Evolutionary conservation across 2,888 invertebrate species (phyloP), one percentile per base, ranked within the genome.

Genomic region (Panzeria rudis): DNA sequence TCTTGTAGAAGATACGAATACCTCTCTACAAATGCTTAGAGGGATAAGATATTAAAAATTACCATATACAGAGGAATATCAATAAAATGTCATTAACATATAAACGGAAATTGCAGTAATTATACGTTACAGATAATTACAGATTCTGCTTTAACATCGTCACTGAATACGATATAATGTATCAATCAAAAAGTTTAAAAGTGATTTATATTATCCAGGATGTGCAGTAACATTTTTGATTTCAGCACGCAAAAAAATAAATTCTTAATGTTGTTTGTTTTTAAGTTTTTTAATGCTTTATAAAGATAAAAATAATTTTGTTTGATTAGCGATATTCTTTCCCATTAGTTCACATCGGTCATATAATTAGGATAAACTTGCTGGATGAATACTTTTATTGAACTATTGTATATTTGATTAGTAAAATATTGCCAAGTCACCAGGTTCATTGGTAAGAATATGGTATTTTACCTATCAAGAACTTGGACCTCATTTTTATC

Each of bases 21-120:
- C 5, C 35, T 8, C 41, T 15, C n/a, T 41, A 0, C 17, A 47
- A 47, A 47, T n/a, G 47, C 5, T n/a, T n/a, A 17, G 3, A 8
- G n/a, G 47, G 47, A 5, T 47, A 17, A 5, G 17, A 3, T 17
- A 23, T 8, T 23, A 17, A 20, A 44, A 6, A n/a, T 44, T 0
- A 2, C 20, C 20, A 50, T 17, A 17, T 17, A 25, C 11, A 52
- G 5, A 52, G 13, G 25, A 23, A 52, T 13, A 11, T 54, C 35
- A 73, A 2, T 13, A 38, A 59, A 71, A 59, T 61, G 35, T 61
- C 78, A 78, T 83, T 83, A 83, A 62, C 50, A 78, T 68, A 47
- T 68, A 23, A 32, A 68, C 66, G 61, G 62, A 78, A 72, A 73
- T 59, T 38, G 66, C 38, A 59, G 72, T 83, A 83, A 77, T 83